Evolutionary conservation across 2,113 vertebrate genomes (phyloP).

Genomic region (Sebastes fasciatus): DNA sequence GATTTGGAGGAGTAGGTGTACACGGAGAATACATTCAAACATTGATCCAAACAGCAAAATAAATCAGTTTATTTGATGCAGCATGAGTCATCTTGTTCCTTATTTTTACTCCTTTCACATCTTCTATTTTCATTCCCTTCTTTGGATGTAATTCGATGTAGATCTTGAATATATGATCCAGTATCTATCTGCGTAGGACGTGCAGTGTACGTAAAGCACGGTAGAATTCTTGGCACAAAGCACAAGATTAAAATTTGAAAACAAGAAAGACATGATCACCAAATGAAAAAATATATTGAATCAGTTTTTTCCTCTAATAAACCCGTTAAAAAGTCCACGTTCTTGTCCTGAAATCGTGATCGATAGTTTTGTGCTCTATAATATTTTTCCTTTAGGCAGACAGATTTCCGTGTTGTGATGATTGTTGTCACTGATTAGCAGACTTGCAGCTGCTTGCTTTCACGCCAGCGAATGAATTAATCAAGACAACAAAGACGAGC

Average conservation of each 20-base stretch:
- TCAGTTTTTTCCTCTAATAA: background rate
- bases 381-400: slow-evolving; percentile 40
- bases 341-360: slow-evolving; percentile 17
- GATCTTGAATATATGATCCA: slow-evolving; percentile 11
- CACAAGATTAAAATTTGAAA: background rate
- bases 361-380: slow-evolving; percentile 7
- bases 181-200: background rate
- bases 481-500: slow-evolving; percentile 76
- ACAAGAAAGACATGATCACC: slow-evolving; percentile 7
- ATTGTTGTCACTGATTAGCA: slow-evolving; percentile 75
- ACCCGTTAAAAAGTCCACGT: background rate
- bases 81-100: slow-evolving; percentile 5
- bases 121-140: slow-evolving; percentile 1
- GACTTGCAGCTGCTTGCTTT: slow-evolving; percentile 78
- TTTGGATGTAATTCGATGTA: background rate
- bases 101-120: background rate
- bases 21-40: background rate
- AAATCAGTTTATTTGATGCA: background rate
- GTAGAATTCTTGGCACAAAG: background rate
- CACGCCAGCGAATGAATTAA: slow-evolving; percentile 69
- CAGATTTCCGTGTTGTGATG: slow-evolving; percentile 62
- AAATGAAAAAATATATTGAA: background rate
- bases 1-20: background rate
- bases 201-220: background rate
- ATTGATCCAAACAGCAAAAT: background rate